Base-by-base conservation (phyloP, 2,888 invertebrate species). In the Drosophila greeni region DNA sequence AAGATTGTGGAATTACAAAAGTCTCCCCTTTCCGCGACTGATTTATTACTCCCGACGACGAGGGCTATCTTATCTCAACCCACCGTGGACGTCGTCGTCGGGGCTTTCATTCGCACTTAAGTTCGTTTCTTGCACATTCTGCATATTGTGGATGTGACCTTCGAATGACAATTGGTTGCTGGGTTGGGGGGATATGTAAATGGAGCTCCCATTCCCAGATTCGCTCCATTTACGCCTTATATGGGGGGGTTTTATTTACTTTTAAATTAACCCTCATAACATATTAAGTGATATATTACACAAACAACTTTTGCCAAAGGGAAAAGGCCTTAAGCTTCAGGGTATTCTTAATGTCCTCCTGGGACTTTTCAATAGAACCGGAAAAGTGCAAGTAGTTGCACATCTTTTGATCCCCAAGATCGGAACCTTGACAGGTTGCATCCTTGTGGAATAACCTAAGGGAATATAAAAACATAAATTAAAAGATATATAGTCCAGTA, bases 381-480 rank as follows among this genome's bases (percentile, higher is more conserved):
- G 52, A 70, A 31, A 85, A 76, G n/a, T 76, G 78, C 14, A 84
- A 65, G 67, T 85, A 87, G n/a, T 82, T 85, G 53, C 89, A 88
- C 26, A 86, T 76, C 11, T 70, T 60, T 16, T 66, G 53, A 12
- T 59, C 11, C 2, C 49, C 45, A 18, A 86, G 73, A 18, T 70
- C 68, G 0, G 47, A 57, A 5, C 61, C 37, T 20, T 69, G 67
- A 34, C 87, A 86, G 5, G 60, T 18, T 1, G 54, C 2, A 2
- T n/a, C 26, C 23, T 75, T 43, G 11, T 62, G 49, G 5, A 84
- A 62, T 7, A 56, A n/a, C 3, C 84, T 77, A 20, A 7, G 29
- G 9, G 9, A 1, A 33, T 5, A 12, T 1, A 31, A 2, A 24
- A n/a, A 29, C 9, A 6, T 2, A 12, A 11, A 18, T 20, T 20